Base-by-base conservation (phyloP, 2,888 invertebrate species). In the Cantharis lateralis region DNA sequence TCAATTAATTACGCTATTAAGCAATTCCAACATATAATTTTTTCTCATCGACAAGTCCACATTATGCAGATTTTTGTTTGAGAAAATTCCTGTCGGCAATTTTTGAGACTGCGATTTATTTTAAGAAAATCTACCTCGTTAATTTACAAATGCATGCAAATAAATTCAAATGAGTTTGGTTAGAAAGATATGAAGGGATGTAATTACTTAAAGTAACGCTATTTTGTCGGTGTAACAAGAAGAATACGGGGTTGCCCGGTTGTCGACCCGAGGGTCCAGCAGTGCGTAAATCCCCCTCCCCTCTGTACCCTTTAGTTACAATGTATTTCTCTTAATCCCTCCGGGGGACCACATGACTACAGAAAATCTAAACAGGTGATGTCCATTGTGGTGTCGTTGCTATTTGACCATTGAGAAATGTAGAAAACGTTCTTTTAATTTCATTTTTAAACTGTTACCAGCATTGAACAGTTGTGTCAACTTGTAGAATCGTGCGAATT, bases 231-330 rank as follows among this genome's bases (percentile, higher is more conserved):
- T 75, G 68, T 48, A 18, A 74, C 62, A 70, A 32, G 62, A 72
- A 74, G 64, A 69, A 78, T 81, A 84, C 84, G 82, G 84, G 84
- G 84, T 84, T 84, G 84, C 81, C 84, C 84, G 84, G 86, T 86
- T 85, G 84, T 85, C 85, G 86, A 85, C 86, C 85, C 82, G 83
- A 71, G 73, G 79, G 80, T 82, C 82, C 83, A 80, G 75, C 83
- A 80, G 82, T 81, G 80, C 79, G 80, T 80, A 79, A 81, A 78
- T 74, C 82, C 48, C 48, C 48, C 32, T 32, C 80, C 78, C 81
- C 77, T 80, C 81, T 82, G 80, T 82, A 80, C 82, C 82, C 82
- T 74, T 72, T 69, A 64, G n/a, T 69, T 64, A 68, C n/a, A 15
- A 74, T 74, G 63, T 63, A 70, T 79, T 80, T 80, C 79, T 61